A percentile compares a stretch with the other conserved stretches of the same genome.
Evolutionary conservation across 2,797 vertebrate genomes (phyloP).

Genomic region (Buceros bicornis): DNA sequence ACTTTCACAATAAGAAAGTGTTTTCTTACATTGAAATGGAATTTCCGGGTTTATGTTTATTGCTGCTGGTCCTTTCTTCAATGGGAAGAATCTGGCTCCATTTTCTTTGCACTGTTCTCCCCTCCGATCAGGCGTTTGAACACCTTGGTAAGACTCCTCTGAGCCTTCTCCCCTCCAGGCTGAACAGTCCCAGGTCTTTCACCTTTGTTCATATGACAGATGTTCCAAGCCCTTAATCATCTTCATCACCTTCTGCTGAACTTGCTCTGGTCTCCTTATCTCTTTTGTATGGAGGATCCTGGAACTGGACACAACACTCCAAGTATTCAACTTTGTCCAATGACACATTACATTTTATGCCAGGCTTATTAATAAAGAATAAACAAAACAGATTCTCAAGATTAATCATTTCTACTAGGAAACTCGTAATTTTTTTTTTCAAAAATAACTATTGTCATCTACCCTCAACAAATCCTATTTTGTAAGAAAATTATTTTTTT

Average conservation of each 20-base stretch:
- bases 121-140: neutral
- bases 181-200: neutral
- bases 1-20: fast-evolving
- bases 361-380: neutral
- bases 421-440: neutral
- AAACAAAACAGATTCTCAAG: neutral
- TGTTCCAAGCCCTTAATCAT: neutral
- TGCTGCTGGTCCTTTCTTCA: neutral
- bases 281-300: neutral
- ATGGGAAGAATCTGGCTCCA: neutral
- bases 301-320: neutral
- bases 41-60: neutral
- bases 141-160: neutral
- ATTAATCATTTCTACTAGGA: neutral
- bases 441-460: neutral
- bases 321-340: neutral
- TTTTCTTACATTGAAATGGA: neutral
- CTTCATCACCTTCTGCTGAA: neutral
- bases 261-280: neutral
- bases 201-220: neutral
- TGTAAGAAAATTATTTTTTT: neutral
- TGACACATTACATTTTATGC: neutral
- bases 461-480: neutral
- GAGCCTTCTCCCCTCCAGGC: neutral
- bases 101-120: neutral